These are phyloP conservation scores for Dynastes tityus DNA, from an alignment of 2,888 invertebrate genomes.

Conservation along the genomic window DNA sequence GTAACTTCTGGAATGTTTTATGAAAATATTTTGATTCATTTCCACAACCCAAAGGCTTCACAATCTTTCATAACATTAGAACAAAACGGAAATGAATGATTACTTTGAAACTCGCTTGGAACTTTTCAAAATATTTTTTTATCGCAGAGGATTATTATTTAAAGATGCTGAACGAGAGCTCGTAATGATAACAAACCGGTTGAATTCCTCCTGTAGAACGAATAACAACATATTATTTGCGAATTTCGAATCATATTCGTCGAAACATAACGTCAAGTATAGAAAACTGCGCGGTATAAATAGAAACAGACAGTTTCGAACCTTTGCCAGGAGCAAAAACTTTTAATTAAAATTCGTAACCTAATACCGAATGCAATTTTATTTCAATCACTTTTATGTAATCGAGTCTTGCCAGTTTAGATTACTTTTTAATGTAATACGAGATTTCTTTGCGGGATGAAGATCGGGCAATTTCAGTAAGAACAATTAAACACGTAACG, in stretches of 20 bases:
- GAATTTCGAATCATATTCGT: not conserved
- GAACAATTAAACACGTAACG: not conserved
- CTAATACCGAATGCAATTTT: not conserved
- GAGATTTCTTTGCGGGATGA: not conserved
- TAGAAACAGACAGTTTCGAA: not conserved
- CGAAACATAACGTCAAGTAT: not conserved
- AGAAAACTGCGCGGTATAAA: not conserved
- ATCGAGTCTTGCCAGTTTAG: constrained; percentile 3
- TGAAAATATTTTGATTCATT: too few species aligned
- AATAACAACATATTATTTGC: not conserved
- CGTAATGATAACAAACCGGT: not conserved
- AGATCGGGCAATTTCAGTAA: not conserved
- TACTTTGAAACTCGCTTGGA: too few species aligned
- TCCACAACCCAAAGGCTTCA: too few species aligned
- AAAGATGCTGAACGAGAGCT: not conserved
- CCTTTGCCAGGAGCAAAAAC: constrained; percentile 4
- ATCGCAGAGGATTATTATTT: too few species aligned
- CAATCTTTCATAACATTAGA: too few species aligned
- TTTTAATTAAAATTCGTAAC: constrained; percentile 15
- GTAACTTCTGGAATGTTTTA: too few species aligned
- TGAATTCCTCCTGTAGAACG: not conserved
- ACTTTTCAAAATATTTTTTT: too few species aligned
- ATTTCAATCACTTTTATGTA: constrained; percentile 21
- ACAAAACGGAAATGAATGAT: too few species aligned
- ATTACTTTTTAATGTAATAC: constrained; percentile 14